Evolutionary conservation across 2,797 vertebrate genomes (phyloP).

Genomic region (Periparus ater): DNA sequence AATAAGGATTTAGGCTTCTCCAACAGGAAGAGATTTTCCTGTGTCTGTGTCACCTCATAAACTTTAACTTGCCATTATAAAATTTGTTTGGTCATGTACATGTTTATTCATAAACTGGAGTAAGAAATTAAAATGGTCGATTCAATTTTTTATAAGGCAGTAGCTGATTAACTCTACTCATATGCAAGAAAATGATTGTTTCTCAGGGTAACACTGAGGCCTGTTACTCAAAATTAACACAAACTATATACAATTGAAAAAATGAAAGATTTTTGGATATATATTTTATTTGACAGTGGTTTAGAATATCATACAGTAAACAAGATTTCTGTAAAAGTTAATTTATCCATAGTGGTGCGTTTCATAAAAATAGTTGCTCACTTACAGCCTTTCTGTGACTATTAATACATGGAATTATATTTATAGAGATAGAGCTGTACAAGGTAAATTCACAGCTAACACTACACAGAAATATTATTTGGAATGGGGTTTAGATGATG

Average conservation of each 20-base stretch:
- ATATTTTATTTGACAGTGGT: constrained; percentile 96
- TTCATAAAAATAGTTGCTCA: constrained; percentile 99
- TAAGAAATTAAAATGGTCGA: not conserved
- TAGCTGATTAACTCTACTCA: not conserved
- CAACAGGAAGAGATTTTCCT: not conserved
- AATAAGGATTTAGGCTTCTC: not conserved
- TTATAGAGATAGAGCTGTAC: constrained; percentile 98
- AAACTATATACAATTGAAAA: constrained; percentile 68
- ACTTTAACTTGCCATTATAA: not conserved
- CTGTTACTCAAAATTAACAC: constrained; percentile 18
- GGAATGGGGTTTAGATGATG: constrained; percentile 87
- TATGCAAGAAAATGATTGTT: not conserved
- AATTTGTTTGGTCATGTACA: not conserved
- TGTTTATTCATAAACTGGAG: not conserved
- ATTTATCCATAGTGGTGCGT: constrained; percentile 99
- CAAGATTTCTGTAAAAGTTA: constrained; percentile 99
- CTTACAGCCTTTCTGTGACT: constrained; percentile 97
- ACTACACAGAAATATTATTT: constrained; percentile 95
- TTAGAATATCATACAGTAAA: constrained; percentile 99
- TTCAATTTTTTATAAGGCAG: not conserved
- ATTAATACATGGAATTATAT: constrained; percentile 96
- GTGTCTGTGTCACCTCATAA: not conserved
- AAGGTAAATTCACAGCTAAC: constrained; percentile 96
- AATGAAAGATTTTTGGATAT: constrained; percentile 81
- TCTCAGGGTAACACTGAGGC: not conserved